A percentile compares a stretch with the other conserved stretches of the same genome.
phyloP scores from a whole-genome alignment of 2,888 invertebrate genomes.

The Apotomis capreana region DNA sequence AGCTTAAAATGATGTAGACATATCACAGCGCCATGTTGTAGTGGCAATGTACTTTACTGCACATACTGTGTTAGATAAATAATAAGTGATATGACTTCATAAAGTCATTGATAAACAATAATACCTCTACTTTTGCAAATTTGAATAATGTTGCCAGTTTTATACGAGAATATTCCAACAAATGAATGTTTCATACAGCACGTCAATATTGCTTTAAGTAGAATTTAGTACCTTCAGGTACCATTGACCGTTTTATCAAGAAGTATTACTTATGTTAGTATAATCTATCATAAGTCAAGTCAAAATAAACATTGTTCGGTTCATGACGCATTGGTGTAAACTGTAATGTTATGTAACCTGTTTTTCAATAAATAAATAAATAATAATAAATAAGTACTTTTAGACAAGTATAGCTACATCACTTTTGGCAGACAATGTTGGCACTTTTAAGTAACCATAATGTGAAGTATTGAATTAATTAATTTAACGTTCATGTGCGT shows the following conservation, averaged over 20 bases:
- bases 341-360: no score
- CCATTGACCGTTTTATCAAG: conserved; percentile 9
- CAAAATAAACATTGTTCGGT: no score
- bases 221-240: conserved; percentile 7
- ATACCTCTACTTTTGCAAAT: conserved; percentile 20
- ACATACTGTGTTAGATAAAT: conserved; percentile 15
- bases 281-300: conserved; percentile 10
- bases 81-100: conserved; percentile 6
- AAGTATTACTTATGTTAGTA: conserved; percentile 21
- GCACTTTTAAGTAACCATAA: conserved; percentile 25
- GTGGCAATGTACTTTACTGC: conserved; percentile 29
- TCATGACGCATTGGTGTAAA: no score
- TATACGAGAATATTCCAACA: conserved; percentile 20
- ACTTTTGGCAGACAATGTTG: conserved; percentile 27
- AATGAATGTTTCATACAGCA: conserved; percentile 10
- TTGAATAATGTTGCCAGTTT: conserved; percentile 26
- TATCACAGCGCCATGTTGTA: conserved; percentile 41
- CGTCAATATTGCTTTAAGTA: conserved; percentile 31
- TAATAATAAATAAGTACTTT: no score
- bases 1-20: conserved; percentile 39
- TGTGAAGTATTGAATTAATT: conserved; percentile 17
- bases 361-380: no score
- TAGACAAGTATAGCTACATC: conserved; percentile 21
- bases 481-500: conserved; percentile 22
- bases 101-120: conserved; percentile 19